Evolutionary conservation across 2,888 invertebrate genomes (phyloP).

Genomic region (Xanthia icteritia): DNA sequence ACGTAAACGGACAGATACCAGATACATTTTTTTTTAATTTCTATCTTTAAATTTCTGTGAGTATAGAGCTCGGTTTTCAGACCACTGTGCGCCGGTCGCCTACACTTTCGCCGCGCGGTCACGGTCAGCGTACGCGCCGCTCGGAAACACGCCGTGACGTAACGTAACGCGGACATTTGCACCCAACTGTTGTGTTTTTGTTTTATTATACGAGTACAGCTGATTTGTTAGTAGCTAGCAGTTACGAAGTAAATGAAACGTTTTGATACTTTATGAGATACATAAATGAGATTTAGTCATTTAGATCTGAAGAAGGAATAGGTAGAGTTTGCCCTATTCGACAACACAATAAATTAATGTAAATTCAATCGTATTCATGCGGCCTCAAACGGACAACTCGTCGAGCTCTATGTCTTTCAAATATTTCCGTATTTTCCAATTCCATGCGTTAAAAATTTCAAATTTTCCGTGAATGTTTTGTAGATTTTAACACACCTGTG

Average conservation of each 20-base stretch:
- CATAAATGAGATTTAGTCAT: not conserved
- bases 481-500: conserved; percentile 43
- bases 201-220: conserved; percentile 19
- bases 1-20: too few relatives aligned
- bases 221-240: not conserved
- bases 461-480: conserved; percentile 22
- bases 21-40: too few relatives aligned
- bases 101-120: conserved; percentile 72
- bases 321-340: conserved; percentile 7
- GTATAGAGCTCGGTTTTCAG: too few relatives aligned
- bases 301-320: not conserved
- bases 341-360: not conserved
- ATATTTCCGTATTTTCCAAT: conserved; percentile 34
- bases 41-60: too few relatives aligned
- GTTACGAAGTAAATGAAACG: not conserved
- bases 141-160: conserved; percentile 46
- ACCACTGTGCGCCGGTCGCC: conserved; percentile 22
- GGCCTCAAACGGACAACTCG: not conserved
- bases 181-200: conserved; percentile 18
- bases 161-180: conserved; percentile 42
- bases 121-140: conserved; percentile 63
- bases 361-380: conserved; percentile 12
- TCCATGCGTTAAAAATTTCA: conserved; percentile 8
- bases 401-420: conserved; percentile 1
- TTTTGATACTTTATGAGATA: not conserved